Base-by-base conservation (phyloP, 2,113 vertebrate genomes). In the Notechis scutatus region DNA sequence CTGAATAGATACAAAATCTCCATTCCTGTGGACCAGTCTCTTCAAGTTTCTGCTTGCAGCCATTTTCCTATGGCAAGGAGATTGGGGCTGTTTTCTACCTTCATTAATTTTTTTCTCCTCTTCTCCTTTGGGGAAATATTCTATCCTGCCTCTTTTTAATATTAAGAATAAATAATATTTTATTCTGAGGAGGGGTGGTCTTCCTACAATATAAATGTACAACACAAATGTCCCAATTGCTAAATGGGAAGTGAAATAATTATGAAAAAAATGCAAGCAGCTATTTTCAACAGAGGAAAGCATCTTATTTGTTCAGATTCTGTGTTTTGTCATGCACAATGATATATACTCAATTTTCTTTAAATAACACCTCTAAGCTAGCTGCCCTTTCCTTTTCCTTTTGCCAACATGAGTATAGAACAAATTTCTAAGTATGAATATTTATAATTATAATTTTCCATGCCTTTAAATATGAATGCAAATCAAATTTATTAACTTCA, bases 291-390 rank as follows among this genome's bases (percentile, higher is more conserved):
- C 88, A 90, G 91, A 39, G 47, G n/a, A 54, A 55, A 45, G 91
- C 85, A 86, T 34, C 9, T 90, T 64, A 85, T 88, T 11, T 69
- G 69, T 29, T 87, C 85, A 26, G 86, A 59, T 50, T 89, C 94
- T 64, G 39, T 92, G 64, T 69, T 85, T 90, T 93, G 69, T 15
- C 39, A 20, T 18, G 69, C 23, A 74, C n/a, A 86, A 10, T 87
- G 34, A 92, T 87, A 26, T 95, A 47, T 69, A 20, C 88, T 92
- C 92, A 45, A 34, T 94, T 89, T 90, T 91, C 24, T 93, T 61
- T 86, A 69, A 86, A 57, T 92, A 92, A 95, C 93, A 55, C 55
- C 88, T 95, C 50, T 93, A 86, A 93, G n/a, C 29, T 24, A 85
- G 74, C 42, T 90, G 59, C 56, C 91, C 64, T 56, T 94, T 15